These are phyloP conservation scores for Tanytarsus gracilentus DNA, from an alignment of 2,888 invertebrate genomes.

Conservation along the genomic window DNA sequence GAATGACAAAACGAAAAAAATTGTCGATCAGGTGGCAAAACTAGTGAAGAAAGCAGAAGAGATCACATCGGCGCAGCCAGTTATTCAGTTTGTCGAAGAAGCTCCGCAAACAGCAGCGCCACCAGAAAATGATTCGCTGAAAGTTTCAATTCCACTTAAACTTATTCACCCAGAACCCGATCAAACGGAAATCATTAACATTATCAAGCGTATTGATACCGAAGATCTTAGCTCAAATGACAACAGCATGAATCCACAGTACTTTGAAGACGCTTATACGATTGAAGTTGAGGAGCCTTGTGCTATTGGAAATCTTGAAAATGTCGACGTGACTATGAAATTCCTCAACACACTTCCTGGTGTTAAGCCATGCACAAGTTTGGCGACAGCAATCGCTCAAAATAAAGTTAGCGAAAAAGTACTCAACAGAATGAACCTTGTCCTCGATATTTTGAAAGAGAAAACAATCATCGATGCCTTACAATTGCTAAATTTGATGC, in stretches of 20 bases:
- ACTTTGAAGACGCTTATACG: neutral
- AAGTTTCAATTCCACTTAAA: too few species aligned
- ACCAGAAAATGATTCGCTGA: too few species aligned
- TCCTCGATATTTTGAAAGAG: constrained; percentile 52
- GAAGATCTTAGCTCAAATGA: neutral
- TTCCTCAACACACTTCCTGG: constrained; percentile 28
- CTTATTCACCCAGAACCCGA: too few species aligned
- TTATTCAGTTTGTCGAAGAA: neutral
- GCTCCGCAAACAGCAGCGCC: neutral
- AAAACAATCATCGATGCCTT: constrained; percentile 46
- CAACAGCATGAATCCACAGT: neutral
- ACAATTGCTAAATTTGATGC: constrained; percentile 47
- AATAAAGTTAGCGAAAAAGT: constrained; percentile 42
- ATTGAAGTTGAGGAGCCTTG: neutral
- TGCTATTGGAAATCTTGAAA: constrained; percentile 27
- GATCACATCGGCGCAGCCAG: constrained; percentile 3
- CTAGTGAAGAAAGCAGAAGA: constrained; percentile 6
- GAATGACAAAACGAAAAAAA: neutral
- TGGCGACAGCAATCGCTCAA: constrained; percentile 18
- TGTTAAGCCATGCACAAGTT: constrained; percentile 30
- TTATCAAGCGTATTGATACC: too few species aligned
- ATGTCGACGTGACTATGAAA: constrained; percentile 29
- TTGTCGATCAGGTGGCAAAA: constrained; percentile 4
- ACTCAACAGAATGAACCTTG: constrained; percentile 51
- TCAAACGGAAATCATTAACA: too few species aligned